A percentile compares a stretch with the other conserved stretches of the same genome.
Conservation (phyloP, 2,797 vertebrate species). For the Buceros bicornis region DNA sequence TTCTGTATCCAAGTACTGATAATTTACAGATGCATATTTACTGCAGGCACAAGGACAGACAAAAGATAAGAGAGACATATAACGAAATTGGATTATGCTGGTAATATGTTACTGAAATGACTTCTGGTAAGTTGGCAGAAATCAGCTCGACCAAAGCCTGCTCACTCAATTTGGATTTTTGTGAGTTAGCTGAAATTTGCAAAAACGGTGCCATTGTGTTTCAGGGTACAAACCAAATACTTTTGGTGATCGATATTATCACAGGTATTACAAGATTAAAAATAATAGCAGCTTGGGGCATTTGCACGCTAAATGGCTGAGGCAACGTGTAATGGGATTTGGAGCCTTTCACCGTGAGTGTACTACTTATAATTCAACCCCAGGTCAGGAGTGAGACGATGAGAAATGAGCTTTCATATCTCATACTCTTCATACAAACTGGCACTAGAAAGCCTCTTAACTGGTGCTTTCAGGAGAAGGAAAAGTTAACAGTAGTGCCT, state of each 20-base stretch:
- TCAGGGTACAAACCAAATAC: background rate
- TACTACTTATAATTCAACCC: background rate
- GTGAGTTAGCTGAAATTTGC: constrained; percentile 10
- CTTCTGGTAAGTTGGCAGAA: constrained; percentile 28
- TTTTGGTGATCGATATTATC: background rate
- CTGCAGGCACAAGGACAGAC: background rate
- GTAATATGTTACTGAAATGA: background rate
- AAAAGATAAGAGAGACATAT: background rate
- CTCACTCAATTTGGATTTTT: constrained; percentile 10
- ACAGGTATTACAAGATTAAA: background rate
- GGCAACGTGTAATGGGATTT: constrained; percentile 1
- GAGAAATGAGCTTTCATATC: constrained; percentile 7
- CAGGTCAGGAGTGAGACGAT: background rate
- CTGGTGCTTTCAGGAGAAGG: background rate
- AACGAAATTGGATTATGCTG: background rate
- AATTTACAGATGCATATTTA: background rate
- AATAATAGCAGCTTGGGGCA: background rate
- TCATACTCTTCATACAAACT: background rate
- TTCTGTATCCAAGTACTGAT: background rate
- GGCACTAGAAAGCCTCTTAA: background rate
- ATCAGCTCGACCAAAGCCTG: background rate
- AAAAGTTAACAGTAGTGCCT: background rate
- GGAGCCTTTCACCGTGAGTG: constrained; percentile 9
- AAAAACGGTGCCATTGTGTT: background rate
- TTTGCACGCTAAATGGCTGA: background rate